Evolutionary conservation across 2,888 invertebrate genomes (phyloP).

Genomic region (Cosmia pyralina): DNA sequence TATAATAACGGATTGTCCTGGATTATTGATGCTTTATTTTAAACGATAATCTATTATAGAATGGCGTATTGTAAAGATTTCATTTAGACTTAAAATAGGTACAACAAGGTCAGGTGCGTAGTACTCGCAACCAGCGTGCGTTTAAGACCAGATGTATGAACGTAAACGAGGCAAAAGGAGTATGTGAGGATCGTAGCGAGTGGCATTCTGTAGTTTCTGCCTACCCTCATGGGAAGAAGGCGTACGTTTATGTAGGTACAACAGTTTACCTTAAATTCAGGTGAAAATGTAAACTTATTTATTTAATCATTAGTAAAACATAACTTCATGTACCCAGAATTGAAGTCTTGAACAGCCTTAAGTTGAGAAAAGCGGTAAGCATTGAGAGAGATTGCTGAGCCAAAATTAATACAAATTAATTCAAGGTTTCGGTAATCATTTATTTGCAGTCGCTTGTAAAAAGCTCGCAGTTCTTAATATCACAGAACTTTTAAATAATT

Average conservation of each 20-base stretch:
- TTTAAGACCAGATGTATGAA: too few species aligned
- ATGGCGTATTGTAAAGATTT: background rate
- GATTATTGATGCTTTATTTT: conserved; percentile 39
- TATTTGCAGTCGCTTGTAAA: background rate
- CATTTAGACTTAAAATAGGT: background rate
- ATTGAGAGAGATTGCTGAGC: too few species aligned
- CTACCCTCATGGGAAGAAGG: too few species aligned
- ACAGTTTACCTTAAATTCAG: background rate
- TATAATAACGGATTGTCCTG: conserved; percentile 70
- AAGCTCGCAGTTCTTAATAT: too few species aligned
- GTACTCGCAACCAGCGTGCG: too few species aligned
- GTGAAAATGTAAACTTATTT: background rate
- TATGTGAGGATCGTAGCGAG: too few species aligned
- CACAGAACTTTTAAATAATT: background rate
- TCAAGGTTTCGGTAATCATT: background rate
- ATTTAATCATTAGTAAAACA: background rate
- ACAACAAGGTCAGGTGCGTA: too few species aligned
- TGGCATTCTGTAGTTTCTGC: too few species aligned
- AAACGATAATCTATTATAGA: conserved; percentile 23
- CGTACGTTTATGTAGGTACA: background rate
- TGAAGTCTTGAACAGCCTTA: background rate
- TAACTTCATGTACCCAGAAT: background rate
- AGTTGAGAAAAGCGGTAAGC: background rate
- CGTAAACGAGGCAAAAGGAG: too few species aligned
- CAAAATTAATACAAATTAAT: background rate